These are phyloP conservation scores for Sicus ferrugineus DNA, from an alignment of 2,888 invertebrate species.

Conservation along the genomic window DNA sequence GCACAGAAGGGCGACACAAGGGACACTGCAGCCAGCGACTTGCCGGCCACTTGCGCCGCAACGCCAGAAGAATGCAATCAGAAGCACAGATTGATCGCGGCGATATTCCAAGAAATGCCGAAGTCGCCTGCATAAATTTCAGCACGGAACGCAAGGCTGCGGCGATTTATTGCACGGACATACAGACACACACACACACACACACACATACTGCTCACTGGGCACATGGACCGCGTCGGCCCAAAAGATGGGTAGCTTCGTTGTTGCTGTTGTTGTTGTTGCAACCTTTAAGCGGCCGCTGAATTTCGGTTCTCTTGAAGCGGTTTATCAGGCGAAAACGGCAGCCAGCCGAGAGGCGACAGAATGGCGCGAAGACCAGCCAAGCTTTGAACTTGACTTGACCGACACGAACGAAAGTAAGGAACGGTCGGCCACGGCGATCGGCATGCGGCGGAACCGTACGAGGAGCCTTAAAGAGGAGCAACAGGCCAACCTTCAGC, in stretches of 20 bases:
- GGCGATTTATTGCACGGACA: conserved; percentile 16
- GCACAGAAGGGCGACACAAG: not conserved
- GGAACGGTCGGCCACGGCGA: not conserved
- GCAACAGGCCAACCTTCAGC: conserved; percentile 12
- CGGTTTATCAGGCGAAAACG: conserved; percentile 29
- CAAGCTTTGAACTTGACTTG: conserved; percentile 34
- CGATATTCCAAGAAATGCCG: conserved; percentile 59
- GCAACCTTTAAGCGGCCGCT: not conserved
- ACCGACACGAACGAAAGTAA: conserved; percentile 18
- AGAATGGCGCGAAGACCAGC: conserved; percentile 33
- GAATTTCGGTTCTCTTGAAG: not conserved
- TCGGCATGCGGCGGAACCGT: not conserved
- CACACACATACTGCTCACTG: conserved; percentile 5
- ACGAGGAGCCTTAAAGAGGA: conserved; percentile 34
- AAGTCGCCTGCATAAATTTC: conserved; percentile 47
- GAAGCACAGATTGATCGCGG: conserved; percentile 58
- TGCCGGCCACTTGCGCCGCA: conserved; percentile 28
- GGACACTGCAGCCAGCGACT: conserved; percentile 26
- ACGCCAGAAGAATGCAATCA: conserved; percentile 59
- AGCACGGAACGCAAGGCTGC: conserved; percentile 22
- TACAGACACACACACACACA: conserved; percentile 5
- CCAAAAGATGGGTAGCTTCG: conserved; percentile 35
- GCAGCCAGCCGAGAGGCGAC: conserved; percentile 33
- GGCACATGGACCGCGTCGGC: conserved; percentile 24
- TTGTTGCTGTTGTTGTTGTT: conserved; percentile 14